Conservation (phyloP, 2,888 invertebrate species). For the Chamaedrilus cognettii region DNA sequence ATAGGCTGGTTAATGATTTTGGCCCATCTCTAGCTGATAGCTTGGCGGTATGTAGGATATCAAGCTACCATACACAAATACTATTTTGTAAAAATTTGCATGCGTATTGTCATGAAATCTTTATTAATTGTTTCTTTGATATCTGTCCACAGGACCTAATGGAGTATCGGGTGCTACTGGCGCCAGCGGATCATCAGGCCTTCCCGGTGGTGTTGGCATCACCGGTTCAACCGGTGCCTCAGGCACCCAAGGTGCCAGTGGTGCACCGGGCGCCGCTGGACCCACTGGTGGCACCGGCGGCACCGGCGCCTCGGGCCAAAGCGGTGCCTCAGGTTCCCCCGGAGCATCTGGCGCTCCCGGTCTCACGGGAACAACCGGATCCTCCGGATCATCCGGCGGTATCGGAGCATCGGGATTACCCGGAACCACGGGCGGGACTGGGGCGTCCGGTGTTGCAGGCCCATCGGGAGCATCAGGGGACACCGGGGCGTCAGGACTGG, state of each 20-base stretch:
- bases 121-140: no score
- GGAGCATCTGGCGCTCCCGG: constrained; percentile 27
- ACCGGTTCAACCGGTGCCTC: constrained; percentile 24
- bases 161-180: constrained; percentile 29
- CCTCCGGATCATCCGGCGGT: constrained; percentile 24
- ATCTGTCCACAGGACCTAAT: constrained; percentile 34
- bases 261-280: constrained; percentile 20
- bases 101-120: no score
- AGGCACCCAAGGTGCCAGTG: constrained; percentile 29
- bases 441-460: neutral
- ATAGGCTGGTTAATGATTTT: no score
- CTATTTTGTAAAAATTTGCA: no score
- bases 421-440: constrained; percentile 18
- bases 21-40: no score
- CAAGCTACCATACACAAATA: no score
- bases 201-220: constrained; percentile 15
- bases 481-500: constrained; percentile 15
- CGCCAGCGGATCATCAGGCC: constrained; percentile 21
- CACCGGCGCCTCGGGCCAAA: neutral
- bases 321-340: constrained; percentile 24
- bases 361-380: constrained; percentile 21
- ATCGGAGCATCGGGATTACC: constrained; percentile 23
- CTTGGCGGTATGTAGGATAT: no score
- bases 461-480: constrained; percentile 64
- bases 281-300: no score